Evolutionary conservation across 1,140 invertebrate species (phyloP).

Genomic region (Diorhabda carinulata): DNA sequence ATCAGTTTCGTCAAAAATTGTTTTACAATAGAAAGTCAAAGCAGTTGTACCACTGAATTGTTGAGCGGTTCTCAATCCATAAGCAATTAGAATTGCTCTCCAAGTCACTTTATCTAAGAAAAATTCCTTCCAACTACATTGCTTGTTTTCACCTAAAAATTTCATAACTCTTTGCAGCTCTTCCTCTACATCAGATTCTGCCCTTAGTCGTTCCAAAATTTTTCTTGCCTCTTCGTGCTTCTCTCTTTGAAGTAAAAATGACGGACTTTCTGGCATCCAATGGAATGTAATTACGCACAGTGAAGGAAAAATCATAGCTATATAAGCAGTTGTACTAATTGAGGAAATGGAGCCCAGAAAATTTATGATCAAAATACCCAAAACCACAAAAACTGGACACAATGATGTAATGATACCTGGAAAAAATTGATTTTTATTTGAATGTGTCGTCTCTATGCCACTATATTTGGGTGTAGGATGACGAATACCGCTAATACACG

Average conservation of each 20-base stretch:
- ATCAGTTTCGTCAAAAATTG: slow-evolving; percentile 62
- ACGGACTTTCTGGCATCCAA: slow-evolving; percentile 52
- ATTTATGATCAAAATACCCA: slow-evolving; percentile 67
- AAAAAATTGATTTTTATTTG: background rate
- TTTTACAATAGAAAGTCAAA: slow-evolving; percentile 68
- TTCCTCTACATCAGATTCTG: slow-evolving; percentile 63
- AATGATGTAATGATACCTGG: slow-evolving; percentile 47
- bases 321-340: slow-evolving; percentile 54
- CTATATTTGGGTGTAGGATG: too few relatives aligned
- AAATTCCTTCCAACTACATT: slow-evolving; percentile 52
- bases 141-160: slow-evolving; percentile 38
- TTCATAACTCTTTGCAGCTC: slow-evolving; percentile 54
- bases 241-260: slow-evolving; percentile 32
- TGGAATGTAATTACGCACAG: slow-evolving; percentile 56
- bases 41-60: slow-evolving; percentile 72
- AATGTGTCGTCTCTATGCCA: too few relatives aligned
- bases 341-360: slow-evolving; percentile 60
- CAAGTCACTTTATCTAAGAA: slow-evolving; percentile 55
- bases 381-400: slow-evolving; percentile 36
- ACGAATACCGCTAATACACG: too few relatives aligned
- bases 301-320: slow-evolving; percentile 56
- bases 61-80: slow-evolving; percentile 66
- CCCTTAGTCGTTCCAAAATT: slow-evolving; percentile 31
- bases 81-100: slow-evolving; percentile 59
- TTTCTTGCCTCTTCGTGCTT: slow-evolving; percentile 25